These are phyloP conservation scores for Dendrolimus punctatus DNA, from an alignment of 1,140 invertebrate genomes.

Conservation along the genomic window DNA sequence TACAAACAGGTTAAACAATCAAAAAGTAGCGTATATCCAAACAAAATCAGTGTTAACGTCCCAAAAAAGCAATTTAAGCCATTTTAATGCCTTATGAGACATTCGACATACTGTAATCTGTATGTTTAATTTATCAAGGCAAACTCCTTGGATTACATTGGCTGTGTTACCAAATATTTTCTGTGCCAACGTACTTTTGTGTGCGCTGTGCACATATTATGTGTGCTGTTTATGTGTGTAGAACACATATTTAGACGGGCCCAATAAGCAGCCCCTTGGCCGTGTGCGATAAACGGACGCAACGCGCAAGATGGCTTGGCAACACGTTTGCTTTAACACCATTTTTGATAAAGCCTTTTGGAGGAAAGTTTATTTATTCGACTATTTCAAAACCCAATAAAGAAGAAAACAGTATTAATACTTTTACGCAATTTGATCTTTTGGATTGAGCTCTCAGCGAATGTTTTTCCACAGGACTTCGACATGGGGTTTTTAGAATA, in stretches of 20 bases:
- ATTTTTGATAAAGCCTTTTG: no score
- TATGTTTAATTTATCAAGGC: conserved; percentile 53
- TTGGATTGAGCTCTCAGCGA: no score
- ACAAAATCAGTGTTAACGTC: background rate
- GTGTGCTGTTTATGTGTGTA: conserved; percentile 33
- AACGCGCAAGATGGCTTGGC: background rate
- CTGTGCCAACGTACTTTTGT: conserved; percentile 34
- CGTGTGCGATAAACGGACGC: conserved; percentile 10
- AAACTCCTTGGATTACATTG: conserved; percentile 56
- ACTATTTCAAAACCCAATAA: no score
- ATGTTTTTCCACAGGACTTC: no score
- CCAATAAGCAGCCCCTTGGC: conserved; percentile 31
- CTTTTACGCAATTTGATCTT: no score
- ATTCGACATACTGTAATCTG: conserved; percentile 27
- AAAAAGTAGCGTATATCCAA: no score
- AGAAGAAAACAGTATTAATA: no score
- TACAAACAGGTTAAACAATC: no score
- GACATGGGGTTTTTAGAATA: no score
- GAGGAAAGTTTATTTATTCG: no score
- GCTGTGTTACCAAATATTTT: conserved; percentile 62
- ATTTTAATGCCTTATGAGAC: conserved; percentile 8
- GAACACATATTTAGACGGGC: conserved; percentile 50
- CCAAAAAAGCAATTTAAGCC: conserved; percentile 3
- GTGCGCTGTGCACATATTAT: conserved; percentile 43
- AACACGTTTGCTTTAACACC: no score